A percentile compares a stretch with the other conserved stretches of the same genome.
phyloP scores from a whole-genome alignment of 1,140 invertebrate species.

The Drosophila kurseongensis region DNA sequence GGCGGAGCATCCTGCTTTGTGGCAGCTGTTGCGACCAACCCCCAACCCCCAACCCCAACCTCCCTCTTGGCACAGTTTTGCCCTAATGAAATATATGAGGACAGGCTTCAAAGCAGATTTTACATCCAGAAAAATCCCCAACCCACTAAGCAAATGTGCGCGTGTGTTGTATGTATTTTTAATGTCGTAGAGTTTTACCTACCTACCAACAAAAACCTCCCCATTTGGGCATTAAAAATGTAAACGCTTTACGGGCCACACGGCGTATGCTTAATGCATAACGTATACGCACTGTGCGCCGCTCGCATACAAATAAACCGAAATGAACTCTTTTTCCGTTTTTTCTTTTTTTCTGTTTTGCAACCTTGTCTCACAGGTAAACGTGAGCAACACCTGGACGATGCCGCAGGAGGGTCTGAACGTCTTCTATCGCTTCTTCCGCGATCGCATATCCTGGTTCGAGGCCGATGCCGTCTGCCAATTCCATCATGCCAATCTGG shows the following conservation, averaged over 20 bases:
- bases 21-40: constrained; percentile 16
- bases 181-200: constrained; percentile 39
- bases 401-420: constrained; percentile 90
- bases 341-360: background rate
- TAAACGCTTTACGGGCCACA: constrained; percentile 69
- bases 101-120: constrained; percentile 62
- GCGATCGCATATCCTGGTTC: constrained; percentile 91
- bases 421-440: constrained; percentile 91
- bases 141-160: constrained; percentile 37
- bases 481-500: constrained; percentile 90
- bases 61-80: background rate
- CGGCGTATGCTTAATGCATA: constrained; percentile 75
- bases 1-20: constrained; percentile 11
- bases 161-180: constrained; percentile 59
- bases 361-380: constrained; percentile 86
- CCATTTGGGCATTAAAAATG: constrained; percentile 67
- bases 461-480: constrained; percentile 91
- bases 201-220: background rate
- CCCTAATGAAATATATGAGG: constrained; percentile 61
- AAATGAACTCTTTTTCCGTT: constrained; percentile 10
- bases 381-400: constrained; percentile 91
- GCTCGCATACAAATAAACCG: constrained; percentile 46
- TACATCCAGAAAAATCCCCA: constrained; percentile 14
- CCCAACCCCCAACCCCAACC: too few species aligned
- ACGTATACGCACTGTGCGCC: constrained; percentile 57